Base-by-base conservation (phyloP, 1,140 invertebrate genomes). In the Phthorimaea operculella region DNA sequence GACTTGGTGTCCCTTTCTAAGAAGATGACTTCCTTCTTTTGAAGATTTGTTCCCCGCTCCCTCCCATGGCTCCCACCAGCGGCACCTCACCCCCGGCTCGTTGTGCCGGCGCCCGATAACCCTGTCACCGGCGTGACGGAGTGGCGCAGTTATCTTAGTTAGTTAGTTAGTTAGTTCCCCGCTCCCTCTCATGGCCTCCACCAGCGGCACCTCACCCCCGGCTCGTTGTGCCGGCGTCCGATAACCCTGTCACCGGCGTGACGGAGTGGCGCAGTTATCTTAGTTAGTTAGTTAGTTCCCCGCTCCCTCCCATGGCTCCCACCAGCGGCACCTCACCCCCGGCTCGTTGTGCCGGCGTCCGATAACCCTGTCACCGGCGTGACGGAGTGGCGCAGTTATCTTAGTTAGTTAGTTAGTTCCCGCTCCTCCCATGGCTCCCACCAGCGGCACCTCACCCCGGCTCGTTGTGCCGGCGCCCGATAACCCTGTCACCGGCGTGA, bases 401-500 rank as follows among this genome's bases (percentile, higher is more conserved):
- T 28, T 28, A 28, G 21, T 28, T n/a, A n/a, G n/a, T n/a, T n/a
- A n/a, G n/a, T n/a, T n/a, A n/a, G n/a, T n/a, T n/a, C n/a, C n/a
- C n/a, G n/a, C n/a, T n/a, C n/a, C n/a, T n/a, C n/a, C n/a, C 6
- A 6, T 6, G 33, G 6, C 33, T 34, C 11, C 6, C 33, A 11
- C 6, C 33, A 34, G 11, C 33, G n/a, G n/a, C n/a, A n/a, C 44
- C 44, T 45, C 11, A 17, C 17, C 52, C 56, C 50, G 63, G 62
- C 66, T 69, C 63, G 63, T 60, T 63, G 63, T 67, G 59, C 33
- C 53, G 53, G 54, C 59, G 60, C 52, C 62, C 74, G 76, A 79
- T 79, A 79, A 79, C 76, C 76, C 70, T 79, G 76, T 79, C 76
- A 72, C 6, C 33, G 69, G 62, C 51, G 72, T 79, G 76, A 79